phyloP scores from a whole-genome alignment of 1,140 invertebrate genomes.

The Phymastichus coffea region DNA sequence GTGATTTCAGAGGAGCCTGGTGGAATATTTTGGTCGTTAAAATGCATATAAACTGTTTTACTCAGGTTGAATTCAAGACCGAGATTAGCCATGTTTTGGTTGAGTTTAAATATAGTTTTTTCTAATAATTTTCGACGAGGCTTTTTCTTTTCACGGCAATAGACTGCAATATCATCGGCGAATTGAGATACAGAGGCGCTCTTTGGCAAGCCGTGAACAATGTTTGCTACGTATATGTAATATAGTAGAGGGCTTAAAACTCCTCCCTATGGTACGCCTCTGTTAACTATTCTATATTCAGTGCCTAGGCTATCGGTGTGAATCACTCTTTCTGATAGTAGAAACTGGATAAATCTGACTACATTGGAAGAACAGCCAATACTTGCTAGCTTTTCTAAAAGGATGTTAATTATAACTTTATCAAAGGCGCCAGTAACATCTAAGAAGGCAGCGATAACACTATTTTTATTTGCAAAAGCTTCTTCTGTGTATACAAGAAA shows the following conservation, averaged over 20 bases:
- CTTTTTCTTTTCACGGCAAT: not conserved
- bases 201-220: not conserved
- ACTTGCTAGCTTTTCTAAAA: not conserved
- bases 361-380: not conserved
- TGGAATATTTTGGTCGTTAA: too few relatives aligned
- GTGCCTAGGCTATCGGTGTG: not conserved
- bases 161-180: not conserved
- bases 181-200: not conserved
- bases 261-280: not conserved
- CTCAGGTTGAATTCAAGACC: not conserved
- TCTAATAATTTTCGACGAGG: not conserved
- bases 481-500: not conserved
- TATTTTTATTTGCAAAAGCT: not conserved
- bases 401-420: not conserved
- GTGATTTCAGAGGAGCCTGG: too few relatives aligned
- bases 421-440: slow-evolving; percentile 9
- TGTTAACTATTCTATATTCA: not conserved
- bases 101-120: not conserved
- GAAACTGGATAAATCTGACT: not conserved
- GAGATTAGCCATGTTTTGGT: not conserved
- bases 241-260: not conserved
- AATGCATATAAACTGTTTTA: too few relatives aligned
- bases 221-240: not conserved
- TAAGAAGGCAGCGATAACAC: not conserved
- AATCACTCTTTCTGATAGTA: not conserved